Percentiles rank a stretch among this genome's conserved stretches.
Evolutionary conservation across 2,888 invertebrate genomes (phyloP).

Genomic region (Venustoraphidia nigricollis): DNA sequence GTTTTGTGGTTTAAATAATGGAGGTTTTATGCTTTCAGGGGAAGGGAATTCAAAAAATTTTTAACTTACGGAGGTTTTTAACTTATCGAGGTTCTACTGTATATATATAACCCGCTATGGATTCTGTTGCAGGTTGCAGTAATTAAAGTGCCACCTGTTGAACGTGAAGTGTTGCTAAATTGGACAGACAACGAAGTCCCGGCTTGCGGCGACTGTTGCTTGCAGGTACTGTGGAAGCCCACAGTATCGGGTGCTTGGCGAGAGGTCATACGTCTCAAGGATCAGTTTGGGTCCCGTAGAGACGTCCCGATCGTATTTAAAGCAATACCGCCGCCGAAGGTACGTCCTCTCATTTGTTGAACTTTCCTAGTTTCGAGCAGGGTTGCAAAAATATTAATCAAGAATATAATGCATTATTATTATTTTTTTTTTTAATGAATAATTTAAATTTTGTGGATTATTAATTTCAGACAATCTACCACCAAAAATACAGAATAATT

Average conservation of each 20-base stretch:
- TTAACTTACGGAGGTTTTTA: no score
- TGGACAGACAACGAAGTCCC: conserved; percentile 37
- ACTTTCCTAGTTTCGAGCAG: background rate
- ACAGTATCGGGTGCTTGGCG: conserved; percentile 38
- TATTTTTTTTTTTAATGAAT: background rate
- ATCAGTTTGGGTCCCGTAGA: conserved; percentile 45
- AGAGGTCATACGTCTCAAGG: conserved; percentile 44
- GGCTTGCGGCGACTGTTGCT: conserved; percentile 33
- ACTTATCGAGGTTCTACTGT: no score
- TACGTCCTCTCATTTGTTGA: conserved; percentile 9
- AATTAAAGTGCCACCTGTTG: conserved; percentile 35
- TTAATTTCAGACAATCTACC: no score
- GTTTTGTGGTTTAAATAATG: no score
- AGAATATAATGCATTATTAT: no score
- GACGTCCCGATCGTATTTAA: conserved; percentile 50
- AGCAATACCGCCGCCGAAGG: conserved; percentile 25
- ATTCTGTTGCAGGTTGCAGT: conserved; percentile 29
- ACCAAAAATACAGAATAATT: no score
- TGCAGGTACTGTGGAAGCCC: conserved; percentile 52
- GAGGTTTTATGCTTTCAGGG: no score
- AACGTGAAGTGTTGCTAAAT: conserved; percentile 36
- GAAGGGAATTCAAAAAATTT: no score
- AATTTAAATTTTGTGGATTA: background rate
- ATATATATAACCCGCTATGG: background rate
- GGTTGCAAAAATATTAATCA: no score